Percentiles rank a stretch among this genome's conserved stretches.
Conservation (phyloP, 35 echinoderm and acorn worm species). For the Lytechinus pictus region DNA sequence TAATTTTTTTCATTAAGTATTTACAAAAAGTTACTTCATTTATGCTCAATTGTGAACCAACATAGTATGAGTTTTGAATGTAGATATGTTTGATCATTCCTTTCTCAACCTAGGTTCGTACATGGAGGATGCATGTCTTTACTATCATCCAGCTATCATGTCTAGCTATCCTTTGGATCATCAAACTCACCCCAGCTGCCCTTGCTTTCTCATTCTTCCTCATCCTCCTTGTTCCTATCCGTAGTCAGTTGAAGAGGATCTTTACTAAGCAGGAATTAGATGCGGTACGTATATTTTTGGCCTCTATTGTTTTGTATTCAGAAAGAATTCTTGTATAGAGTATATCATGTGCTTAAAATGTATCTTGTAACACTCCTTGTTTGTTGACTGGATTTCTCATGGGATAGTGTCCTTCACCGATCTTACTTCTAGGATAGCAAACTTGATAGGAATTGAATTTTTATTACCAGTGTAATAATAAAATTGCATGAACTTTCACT, state of each 20-base stretch:
- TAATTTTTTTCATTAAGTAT: too few relatives aligned
- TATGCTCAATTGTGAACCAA: too few relatives aligned
- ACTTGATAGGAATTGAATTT: too few relatives aligned
- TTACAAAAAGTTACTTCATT: too few relatives aligned
- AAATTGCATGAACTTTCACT: too few relatives aligned
- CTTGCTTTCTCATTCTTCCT: constrained; percentile 74
- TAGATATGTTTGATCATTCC: neutral
- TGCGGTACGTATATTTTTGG: constrained; percentile 48
- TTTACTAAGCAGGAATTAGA: constrained; percentile 83
- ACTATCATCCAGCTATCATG: constrained; percentile 62
- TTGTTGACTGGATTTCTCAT: too few relatives aligned
- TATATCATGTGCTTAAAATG: neutral
- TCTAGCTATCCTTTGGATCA: constrained; percentile 56
- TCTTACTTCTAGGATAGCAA: too few relatives aligned
- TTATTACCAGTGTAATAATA: too few relatives aligned
- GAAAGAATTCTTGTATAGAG: neutral
- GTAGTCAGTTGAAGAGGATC: constrained; percentile 61
- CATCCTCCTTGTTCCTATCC: constrained; percentile 78
- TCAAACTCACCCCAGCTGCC: constrained; percentile 65
- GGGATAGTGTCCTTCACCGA: too few relatives aligned
- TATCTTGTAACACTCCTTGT: too few relatives aligned
- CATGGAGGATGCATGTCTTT: constrained; percentile 69
- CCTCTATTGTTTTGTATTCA: neutral
- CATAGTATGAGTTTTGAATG: neutral
- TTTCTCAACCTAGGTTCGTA: constrained; percentile 46